Evolutionary conservation across 2,797 vertebrate species (phyloP).

Genomic region (Hirundo rustica): DNA sequence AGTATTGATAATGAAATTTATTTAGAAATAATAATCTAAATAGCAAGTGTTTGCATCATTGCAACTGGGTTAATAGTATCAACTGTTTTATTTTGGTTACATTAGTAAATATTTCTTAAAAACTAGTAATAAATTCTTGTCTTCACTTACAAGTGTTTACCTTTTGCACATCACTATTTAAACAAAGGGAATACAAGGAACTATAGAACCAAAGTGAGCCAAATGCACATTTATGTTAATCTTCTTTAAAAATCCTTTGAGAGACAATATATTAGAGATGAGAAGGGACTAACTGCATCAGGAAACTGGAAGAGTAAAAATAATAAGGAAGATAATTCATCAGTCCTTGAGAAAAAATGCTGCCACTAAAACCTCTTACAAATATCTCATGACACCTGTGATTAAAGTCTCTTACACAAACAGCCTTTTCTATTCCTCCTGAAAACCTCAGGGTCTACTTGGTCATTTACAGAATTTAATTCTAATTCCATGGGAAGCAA

Average conservation of each 20-base stretch:
- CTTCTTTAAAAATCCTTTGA: background rate
- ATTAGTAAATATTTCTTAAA: background rate
- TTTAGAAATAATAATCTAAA: background rate
- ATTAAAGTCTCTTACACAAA: background rate
- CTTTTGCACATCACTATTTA: background rate
- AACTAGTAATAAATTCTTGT: background rate
- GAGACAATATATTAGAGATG: background rate
- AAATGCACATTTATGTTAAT: background rate
- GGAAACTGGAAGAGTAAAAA: background rate
- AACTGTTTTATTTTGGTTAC: background rate
- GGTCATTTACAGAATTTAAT: background rate
- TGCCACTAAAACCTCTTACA: background rate
- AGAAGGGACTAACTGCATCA: background rate
- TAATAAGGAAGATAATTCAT: background rate
- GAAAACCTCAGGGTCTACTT: background rate
- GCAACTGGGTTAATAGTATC: background rate
- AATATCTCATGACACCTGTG: background rate
- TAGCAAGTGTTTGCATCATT: background rate
- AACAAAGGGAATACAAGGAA: background rate
- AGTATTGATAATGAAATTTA: background rate
- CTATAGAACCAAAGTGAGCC: background rate
- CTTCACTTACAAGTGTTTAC: background rate
- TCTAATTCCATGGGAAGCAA: background rate
- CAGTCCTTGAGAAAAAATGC: background rate
- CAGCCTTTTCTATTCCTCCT: background rate